Evolutionary conservation across 2,113 vertebrate genomes (phyloP), one percentile per base, ranked within the genome.

Genomic region (Cricetomys ansorgei): DNA sequence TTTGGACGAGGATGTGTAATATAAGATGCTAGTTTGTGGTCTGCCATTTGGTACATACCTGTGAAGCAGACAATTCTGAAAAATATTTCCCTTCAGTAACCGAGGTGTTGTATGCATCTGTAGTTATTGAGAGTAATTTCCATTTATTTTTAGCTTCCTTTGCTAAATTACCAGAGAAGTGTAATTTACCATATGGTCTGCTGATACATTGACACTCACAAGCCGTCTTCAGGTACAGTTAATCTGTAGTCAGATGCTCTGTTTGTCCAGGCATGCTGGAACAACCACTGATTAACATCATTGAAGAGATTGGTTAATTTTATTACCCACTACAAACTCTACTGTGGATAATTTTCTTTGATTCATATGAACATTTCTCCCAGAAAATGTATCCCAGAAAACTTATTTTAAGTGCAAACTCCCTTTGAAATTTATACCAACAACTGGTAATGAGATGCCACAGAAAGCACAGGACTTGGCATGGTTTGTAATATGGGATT

Each of bases 311-410:
- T 83, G 94, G 96, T 97, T 97, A 95, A 97, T 97, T 97, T 97
- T 97, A 98, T 98, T 98, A 97, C 72, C 45, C 90, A 95, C 50
- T 90, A 95, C 94, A 92, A 96, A 96, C 92, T 96, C 89, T 91
- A 37, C 95, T 94, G 59, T 64, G 88, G 96, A 97, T 96, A 75
- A 97, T 94, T 95, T 92, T 89, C 86, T 92, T 96, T 96, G 92
- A 89, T 96, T 97, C 72, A 43, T 93, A 70, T 64, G 89, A 98
- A 87, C 27, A 67, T 92, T 88, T 89, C 80, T 84, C 81, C 84
- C 19, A 62, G 34, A 97, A 93, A 70, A 43, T 37, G 0, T 76
- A n/a, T 95, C 76, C 21, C 43, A 64, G 65, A 95, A 77, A 40
- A 79, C 83, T 19, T n/a, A 88, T 88, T 96, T 50, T 91, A 88